Evolutionary conservation across 2,888 invertebrate species (phyloP).

Genomic region (Caenorhabditis macrosperma): DNA sequence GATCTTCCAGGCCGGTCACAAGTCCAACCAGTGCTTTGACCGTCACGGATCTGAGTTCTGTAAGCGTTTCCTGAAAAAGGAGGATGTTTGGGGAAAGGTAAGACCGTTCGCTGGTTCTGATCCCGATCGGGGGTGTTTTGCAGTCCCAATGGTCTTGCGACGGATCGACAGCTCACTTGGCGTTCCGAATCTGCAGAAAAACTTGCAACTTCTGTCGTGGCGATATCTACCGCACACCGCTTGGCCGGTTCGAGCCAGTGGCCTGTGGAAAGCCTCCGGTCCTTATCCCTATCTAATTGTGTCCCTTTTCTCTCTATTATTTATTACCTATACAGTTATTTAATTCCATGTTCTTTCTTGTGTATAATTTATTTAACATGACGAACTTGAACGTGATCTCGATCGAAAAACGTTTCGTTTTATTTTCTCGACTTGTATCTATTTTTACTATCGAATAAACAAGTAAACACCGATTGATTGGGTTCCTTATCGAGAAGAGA

Average conservation of each 20-base stretch:
- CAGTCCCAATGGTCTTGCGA: slow-evolving; percentile 73
- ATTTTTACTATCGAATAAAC: not conserved
- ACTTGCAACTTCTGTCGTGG: slow-evolving; percentile 75
- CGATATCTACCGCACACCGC: slow-evolving; percentile 70
- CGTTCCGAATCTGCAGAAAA: slow-evolving; percentile 76
- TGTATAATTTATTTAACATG: slow-evolving; percentile 26
- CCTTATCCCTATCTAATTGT: slow-evolving; percentile 50
- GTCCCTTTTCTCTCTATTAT: not conserved
- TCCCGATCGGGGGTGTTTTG: not conserved
- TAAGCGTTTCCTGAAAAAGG: slow-evolving; percentile 69
- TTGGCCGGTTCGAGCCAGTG: slow-evolving; percentile 62
- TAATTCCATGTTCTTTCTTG: slow-evolving; percentile 9
- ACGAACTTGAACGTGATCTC: slow-evolving; percentile 57
- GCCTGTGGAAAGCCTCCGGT: slow-evolving; percentile 60
- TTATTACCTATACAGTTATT: slow-evolving; percentile 13
- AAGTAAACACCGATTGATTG: not conserved
- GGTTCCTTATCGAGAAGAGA: slow-evolving; percentile 24
- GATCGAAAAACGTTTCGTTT: slow-evolving; percentile 42
- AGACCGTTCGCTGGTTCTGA: not conserved
- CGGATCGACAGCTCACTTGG: slow-evolving; percentile 72
- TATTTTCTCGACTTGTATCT: not conserved
- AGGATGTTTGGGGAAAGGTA: slow-evolving; percentile 70
- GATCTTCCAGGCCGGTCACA: slow-evolving; percentile 70
- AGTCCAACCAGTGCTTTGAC: slow-evolving; percentile 74
- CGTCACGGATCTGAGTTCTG: slow-evolving; percentile 73